Conservation (phyloP, 2,797 vertebrate genomes). For the Sarcoramphus papa region DNA sequence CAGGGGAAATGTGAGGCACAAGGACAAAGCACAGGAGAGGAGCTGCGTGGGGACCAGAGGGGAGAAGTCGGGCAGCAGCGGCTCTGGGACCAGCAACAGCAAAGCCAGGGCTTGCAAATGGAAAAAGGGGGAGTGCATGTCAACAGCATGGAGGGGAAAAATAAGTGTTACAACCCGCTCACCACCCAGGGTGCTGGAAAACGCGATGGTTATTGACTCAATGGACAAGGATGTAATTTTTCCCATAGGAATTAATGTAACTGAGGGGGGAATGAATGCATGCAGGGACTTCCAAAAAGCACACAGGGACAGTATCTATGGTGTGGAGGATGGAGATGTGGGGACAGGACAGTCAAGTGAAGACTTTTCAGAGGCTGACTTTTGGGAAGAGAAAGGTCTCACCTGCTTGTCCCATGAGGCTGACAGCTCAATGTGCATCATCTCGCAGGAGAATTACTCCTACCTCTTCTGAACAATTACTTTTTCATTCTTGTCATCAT, state of each 20-base stretch:
- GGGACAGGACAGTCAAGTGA: background rate
- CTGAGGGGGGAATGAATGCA: background rate
- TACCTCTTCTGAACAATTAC: background rate
- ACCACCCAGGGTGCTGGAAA: background rate
- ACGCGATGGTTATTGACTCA: background rate
- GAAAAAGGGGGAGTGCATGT: background rate
- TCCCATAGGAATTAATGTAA: background rate
- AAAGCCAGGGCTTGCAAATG: background rate
- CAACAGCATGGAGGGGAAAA: background rate
- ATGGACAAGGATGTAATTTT: background rate
- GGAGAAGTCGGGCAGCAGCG: background rate
- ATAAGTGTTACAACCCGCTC: background rate
- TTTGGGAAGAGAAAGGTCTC: background rate
- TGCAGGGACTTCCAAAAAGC: background rate
- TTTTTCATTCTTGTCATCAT: background rate
- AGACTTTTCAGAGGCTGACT: background rate
- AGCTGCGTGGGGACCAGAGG: rapidly evolving
- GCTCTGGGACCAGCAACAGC: background rate
- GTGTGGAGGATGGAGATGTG: background rate
- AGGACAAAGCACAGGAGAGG: background rate
- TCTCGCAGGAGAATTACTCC: background rate
- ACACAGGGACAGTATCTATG: background rate
- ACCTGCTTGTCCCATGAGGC: background rate
- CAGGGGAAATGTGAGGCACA: background rate
- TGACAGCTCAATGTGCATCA: background rate